Base-by-base conservation (phyloP, 2,797 vertebrate genomes). In the Sebastes iracundus region DNA sequence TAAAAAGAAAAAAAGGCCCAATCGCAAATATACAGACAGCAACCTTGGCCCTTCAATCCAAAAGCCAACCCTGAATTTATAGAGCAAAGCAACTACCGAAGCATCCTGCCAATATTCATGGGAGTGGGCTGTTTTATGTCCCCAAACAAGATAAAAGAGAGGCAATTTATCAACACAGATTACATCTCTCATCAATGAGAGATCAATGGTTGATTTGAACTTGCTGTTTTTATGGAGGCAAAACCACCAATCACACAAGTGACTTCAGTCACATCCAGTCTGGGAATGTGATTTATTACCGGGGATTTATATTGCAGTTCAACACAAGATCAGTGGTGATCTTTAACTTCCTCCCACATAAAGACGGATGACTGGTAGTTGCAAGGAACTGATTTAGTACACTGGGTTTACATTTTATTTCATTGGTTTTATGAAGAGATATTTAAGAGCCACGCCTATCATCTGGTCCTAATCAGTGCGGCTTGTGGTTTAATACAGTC, bases 391-490 rank as follows among this genome's bases (percentile, higher is more conserved):
- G 84, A 93, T 93, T 92, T 83, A 89, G 69, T 71, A 59, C 49
- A 22, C 69, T 69, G 82, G 86, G 76, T 77, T 90, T 85, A 79
- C 38, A 62, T 81, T 91, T 90, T 73, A 90, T 90, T 85, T 82
- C 70, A 79, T 81, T 77, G 82, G 68, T 86, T 93, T 93, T 83
- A 87, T 79, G 68, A 81, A 72, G 72, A 75, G 79, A 86, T 77
- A 85, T 89, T 91, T 87, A 78, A 63, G 82, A 75, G 81, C 73
- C 88, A 73, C 63, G 66, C 75, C 80, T 70, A 30, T 87, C 90
- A 92, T 93, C 90, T 93, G 93, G 87, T 66, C 32, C 78, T 78
- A 90, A 92, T 94, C 87, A 88, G 62, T 30, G 66, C 5, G 77
- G 86, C 79, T 79, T 83, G 77, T 72, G 86, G 83, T 91, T 91